phyloP scores from a whole-genome alignment of 2,113 vertebrate species.

The Silurus glanis region DNA sequence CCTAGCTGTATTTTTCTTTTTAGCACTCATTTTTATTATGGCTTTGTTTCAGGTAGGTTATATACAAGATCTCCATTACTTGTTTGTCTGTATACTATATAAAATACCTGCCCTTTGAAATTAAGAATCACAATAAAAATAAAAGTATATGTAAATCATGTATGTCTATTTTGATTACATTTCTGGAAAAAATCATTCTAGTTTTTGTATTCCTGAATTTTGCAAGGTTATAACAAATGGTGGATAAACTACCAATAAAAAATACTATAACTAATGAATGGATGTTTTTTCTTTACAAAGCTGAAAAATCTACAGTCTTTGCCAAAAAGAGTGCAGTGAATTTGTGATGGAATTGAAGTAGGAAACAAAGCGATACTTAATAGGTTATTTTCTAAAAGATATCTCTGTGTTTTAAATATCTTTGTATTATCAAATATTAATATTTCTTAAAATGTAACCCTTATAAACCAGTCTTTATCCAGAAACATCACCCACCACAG shows the following conservation, averaged over 20 bases:
- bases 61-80: background rate
- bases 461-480: background rate
- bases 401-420: background rate
- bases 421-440: background rate
- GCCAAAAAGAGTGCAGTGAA: background rate
- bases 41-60: background rate
- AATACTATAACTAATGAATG: conserved; percentile 5
- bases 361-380: background rate
- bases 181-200: background rate
- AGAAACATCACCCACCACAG: conserved; percentile 4
- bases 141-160: background rate
- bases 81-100: background rate
- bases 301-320: background rate
- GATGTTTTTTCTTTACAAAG: background rate
- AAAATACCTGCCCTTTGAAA: background rate
- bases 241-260: background rate
- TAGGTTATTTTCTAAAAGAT: background rate
- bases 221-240: background rate
- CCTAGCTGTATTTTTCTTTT: background rate
- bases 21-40: background rate
- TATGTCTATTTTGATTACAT: background rate
- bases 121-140: background rate
- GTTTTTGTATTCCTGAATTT: background rate
- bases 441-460: background rate
- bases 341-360: background rate